Evolutionary conservation across 1,140 invertebrate genomes (phyloP).

Genomic region (Leptinotarsa texana): DNA sequence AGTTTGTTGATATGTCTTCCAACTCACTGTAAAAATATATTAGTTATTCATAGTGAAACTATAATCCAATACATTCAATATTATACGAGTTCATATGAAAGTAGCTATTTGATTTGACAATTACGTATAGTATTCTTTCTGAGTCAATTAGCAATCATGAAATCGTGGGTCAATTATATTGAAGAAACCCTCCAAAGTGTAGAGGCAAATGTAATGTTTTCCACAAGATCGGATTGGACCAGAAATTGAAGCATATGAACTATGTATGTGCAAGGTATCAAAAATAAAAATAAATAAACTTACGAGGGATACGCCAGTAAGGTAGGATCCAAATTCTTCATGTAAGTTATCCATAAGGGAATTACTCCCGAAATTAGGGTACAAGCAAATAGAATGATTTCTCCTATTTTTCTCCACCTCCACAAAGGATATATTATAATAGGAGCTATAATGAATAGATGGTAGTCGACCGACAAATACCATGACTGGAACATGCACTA

Average conservation of each 20-base stretch:
- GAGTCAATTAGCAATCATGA: too few relatives aligned
- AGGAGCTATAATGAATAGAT: slow-evolving; percentile 79
- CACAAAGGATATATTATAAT: slow-evolving; percentile 73
- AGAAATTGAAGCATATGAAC: too few relatives aligned
- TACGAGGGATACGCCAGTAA: slow-evolving; percentile 68
- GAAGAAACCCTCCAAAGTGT: too few relatives aligned
- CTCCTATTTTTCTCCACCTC: slow-evolving; percentile 66
- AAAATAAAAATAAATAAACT: slow-evolving; percentile 43
- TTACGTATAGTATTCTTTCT: too few relatives aligned
- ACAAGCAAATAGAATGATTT: slow-evolving; percentile 59
- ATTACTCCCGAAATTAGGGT: slow-evolving; percentile 63
- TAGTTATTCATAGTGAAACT: too few relatives aligned
- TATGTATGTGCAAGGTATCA: too few relatives aligned
- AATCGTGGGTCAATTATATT: too few relatives aligned
- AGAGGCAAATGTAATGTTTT: too few relatives aligned
- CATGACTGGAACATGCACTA: slow-evolving; percentile 90
- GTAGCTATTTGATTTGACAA: too few relatives aligned
- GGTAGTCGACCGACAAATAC: slow-evolving; percentile 88
- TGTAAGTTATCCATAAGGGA: slow-evolving; percentile 66
- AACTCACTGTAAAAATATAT: slow-evolving; percentile 62
- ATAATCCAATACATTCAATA: too few relatives aligned
- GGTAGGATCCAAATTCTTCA: slow-evolving; percentile 66
- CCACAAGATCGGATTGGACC: too few relatives aligned
- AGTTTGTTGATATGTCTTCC: slow-evolving; percentile 63
- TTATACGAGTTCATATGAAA: too few relatives aligned